Evolutionary conservation across 2,797 vertebrate genomes (phyloP).

Genomic region (Pitangus sulphuratus): DNA sequence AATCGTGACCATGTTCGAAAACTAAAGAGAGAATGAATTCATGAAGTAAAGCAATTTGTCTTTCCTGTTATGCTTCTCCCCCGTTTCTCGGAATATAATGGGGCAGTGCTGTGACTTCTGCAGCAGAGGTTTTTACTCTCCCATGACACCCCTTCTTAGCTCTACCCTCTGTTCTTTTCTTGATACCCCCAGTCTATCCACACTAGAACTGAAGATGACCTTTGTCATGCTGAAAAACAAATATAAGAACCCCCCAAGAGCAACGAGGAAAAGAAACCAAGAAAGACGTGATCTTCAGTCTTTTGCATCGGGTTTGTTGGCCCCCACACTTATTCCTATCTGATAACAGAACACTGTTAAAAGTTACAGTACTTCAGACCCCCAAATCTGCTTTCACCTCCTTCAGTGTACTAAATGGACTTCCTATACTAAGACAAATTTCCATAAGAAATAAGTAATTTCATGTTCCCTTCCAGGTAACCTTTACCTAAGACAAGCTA

Average conservation of each 20-base stretch:
- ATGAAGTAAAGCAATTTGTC: neutral
- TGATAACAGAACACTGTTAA: neutral
- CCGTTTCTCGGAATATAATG: neutral
- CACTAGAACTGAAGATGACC: neutral
- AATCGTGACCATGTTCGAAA: neutral
- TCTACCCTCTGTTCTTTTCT: neutral
- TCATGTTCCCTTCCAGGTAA: neutral
- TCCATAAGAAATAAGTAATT: neutral
- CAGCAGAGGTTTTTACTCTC: neutral
- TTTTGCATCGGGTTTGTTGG: neutral
- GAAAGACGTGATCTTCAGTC: neutral
- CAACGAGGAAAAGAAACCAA: neutral
- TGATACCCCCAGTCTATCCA: rapidly evolving
- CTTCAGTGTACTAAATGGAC: neutral
- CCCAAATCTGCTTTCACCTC: neutral
- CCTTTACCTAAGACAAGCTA: neutral
- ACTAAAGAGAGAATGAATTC: neutral
- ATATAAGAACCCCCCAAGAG: rapidly evolving
- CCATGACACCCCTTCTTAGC: neutral
- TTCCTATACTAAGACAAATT: neutral
- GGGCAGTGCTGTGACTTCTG: neutral
- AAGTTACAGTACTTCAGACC: neutral
- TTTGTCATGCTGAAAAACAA: neutral
- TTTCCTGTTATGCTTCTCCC: neutral
- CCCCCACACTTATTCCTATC: neutral